Conservation (phyloP, 2,888 invertebrate species). For the Electrophaes corylata region DNA sequence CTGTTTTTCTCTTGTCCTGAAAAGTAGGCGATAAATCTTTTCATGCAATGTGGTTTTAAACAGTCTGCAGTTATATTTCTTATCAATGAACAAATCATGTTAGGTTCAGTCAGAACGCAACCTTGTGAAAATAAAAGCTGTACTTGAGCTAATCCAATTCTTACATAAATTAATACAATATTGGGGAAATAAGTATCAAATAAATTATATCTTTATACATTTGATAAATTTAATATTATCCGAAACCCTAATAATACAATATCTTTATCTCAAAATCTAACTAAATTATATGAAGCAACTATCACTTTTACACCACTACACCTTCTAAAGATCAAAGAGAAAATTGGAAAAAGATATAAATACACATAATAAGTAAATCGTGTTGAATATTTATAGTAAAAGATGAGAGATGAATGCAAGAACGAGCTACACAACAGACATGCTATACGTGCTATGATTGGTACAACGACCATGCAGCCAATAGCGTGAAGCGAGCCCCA, state of each 20-base stretch:
- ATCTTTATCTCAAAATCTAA: neutral
- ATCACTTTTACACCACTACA: slow-evolving; percentile 8
- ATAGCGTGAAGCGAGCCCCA: slow-evolving; percentile 61
- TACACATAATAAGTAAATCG: slow-evolving; percentile 13
- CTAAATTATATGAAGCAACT: slow-evolving; percentile 28
- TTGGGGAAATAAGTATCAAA: no score
- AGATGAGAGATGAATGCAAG: slow-evolving; percentile 27
- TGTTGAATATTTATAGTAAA: slow-evolving; percentile 25
- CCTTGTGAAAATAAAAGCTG: no score
- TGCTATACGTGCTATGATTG: slow-evolving; percentile 48
- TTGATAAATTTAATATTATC: neutral
- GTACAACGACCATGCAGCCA: slow-evolving; percentile 46
- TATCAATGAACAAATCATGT: no score
- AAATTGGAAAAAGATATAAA: slow-evolving; percentile 12
- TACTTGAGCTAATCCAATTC: no score
- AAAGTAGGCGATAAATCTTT: no score
- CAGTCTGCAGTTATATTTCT: no score
- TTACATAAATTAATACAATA: no score
- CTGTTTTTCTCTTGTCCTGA: no score
- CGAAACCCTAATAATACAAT: neutral
- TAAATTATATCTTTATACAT: no score
- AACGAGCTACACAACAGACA: slow-evolving; percentile 36
- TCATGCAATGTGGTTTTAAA: no score
- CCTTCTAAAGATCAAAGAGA: slow-evolving; percentile 10
- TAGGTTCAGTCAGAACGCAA: no score